These are phyloP conservation scores for Lissocephala sabroskyi DNA, from an alignment of 2,888 invertebrate species.

Conservation along the genomic window DNA sequence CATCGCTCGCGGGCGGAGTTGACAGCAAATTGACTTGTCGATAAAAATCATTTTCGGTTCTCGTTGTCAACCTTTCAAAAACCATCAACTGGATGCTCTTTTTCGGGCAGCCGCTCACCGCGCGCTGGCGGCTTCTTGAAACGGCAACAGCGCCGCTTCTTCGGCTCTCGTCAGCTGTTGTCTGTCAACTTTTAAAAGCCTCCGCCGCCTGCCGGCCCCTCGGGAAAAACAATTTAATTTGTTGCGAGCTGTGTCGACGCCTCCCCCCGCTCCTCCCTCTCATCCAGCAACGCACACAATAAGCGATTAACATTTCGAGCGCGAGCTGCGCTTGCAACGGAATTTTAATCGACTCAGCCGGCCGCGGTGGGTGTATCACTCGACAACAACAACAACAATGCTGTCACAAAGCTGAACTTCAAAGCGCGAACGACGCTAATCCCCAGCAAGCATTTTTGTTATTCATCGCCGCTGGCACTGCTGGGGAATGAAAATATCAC, in stretches of 20 bases:
- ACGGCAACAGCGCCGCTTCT: conserved; percentile 15
- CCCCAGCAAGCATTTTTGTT: too few relatives aligned
- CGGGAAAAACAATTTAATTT: conserved; percentile 58
- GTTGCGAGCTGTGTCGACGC: conserved; percentile 24
- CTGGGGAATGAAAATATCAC: too few relatives aligned
- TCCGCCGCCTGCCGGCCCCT: too few relatives aligned
- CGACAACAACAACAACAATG: conserved; percentile 14
- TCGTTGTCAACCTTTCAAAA: too few relatives aligned
- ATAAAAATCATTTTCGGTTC: too few relatives aligned
- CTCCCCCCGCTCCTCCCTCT: neutral
- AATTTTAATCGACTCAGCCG: conserved; percentile 62
- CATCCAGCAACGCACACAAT: conserved; percentile 31
- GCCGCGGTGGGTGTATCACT: conserved; percentile 25
- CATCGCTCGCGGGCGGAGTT: too few relatives aligned
- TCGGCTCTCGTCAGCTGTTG: conserved; percentile 19
- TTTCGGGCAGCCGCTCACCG: too few relatives aligned
- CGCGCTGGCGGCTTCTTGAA: conserved; percentile 45
- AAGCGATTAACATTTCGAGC: conserved; percentile 58
- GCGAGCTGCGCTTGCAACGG: conserved; percentile 27
- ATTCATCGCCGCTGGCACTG: too few relatives aligned
- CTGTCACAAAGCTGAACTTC: conserved; percentile 40
- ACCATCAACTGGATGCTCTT: too few relatives aligned
- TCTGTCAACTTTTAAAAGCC: conserved; percentile 55
- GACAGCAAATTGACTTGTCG: too few relatives aligned
- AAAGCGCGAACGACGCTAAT: conserved; percentile 12